Evolutionary conservation across 2,888 invertebrate species (phyloP).

Genomic region (Amblyteles armatorius): DNA sequence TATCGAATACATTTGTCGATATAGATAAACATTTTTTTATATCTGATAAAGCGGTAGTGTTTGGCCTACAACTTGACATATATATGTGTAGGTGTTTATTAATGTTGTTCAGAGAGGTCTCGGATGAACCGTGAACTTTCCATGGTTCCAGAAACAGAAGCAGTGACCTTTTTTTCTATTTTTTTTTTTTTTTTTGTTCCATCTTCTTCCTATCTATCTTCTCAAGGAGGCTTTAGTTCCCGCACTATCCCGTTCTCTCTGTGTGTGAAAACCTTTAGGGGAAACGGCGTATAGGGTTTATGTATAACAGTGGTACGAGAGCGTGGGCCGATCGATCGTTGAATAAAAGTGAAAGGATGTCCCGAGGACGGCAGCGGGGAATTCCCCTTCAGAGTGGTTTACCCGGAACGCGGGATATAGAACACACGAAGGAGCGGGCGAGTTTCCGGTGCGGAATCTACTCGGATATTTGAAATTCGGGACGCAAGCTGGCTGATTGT

Average conservation of each 20-base stretch:
- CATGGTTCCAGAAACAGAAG: slow-evolving; percentile 47
- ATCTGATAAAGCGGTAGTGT: background rate
- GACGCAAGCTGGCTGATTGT: background rate
- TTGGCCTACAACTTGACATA: background rate
- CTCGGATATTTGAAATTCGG: slow-evolving; percentile 32
- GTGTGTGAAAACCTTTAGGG: slow-evolving; percentile 36
- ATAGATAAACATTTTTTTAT: background rate
- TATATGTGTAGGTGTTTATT: background rate
- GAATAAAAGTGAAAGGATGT: slow-evolving; percentile 76
- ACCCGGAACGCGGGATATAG: slow-evolving; percentile 15
- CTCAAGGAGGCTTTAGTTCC: slow-evolving; percentile 23
- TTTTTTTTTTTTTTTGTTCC: slow-evolving; percentile 17
- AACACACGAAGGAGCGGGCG: background rate
- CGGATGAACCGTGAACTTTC: slow-evolving; percentile 68
- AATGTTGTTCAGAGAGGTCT: slow-evolving; percentile 25
- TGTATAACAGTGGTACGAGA: slow-evolving; percentile 64
- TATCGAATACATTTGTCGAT: background rate
- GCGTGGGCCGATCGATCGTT: slow-evolving; percentile 77
- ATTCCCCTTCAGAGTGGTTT: slow-evolving; percentile 31
- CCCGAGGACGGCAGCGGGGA: slow-evolving; percentile 37
- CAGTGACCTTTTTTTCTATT: slow-evolving; percentile 48
- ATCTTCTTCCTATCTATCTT: slow-evolving; percentile 39
- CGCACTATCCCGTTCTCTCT: slow-evolving; percentile 16
- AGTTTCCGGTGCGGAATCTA: slow-evolving; percentile 12
- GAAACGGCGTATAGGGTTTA: slow-evolving; percentile 57